Percentiles rank a stretch among this genome's conserved stretches.
These are phyloP conservation scores for Halichoeres trimaculatus DNA, from an alignment of 2,113 vertebrate species.

Conservation along the genomic window DNA sequence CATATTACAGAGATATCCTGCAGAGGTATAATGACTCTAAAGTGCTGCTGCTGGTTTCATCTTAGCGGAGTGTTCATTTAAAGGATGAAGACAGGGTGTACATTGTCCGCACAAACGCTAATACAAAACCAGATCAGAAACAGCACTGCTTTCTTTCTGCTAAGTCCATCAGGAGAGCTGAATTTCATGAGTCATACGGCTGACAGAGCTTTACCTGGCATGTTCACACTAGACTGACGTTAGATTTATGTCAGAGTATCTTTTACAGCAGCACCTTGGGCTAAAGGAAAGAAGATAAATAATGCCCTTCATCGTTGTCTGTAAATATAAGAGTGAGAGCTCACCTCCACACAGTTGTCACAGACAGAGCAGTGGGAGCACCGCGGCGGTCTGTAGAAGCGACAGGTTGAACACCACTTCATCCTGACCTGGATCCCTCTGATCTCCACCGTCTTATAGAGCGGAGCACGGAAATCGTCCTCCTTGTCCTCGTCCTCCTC, in stretches of 20 bases:
- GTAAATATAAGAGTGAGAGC: conserved; percentile 19
- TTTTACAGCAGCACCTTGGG: too few relatives aligned
- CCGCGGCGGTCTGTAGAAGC: conserved; percentile 95
- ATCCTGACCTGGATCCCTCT: conserved; percentile 96
- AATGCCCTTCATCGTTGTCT: too few relatives aligned
- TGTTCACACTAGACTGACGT: not conserved
- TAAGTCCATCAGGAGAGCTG: too few relatives aligned
- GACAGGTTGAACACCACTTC: conserved; percentile 99
- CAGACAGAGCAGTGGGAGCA: conserved; percentile 99
- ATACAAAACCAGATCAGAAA: too few relatives aligned
- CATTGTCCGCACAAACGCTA: too few relatives aligned
- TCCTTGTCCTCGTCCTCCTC: conserved; percentile 99
- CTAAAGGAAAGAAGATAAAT: too few relatives aligned
- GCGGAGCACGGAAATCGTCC: conserved; percentile 95
- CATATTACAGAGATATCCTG: not conserved
- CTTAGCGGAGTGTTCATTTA: not conserved
- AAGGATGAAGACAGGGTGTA: not conserved
- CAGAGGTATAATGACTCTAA: not conserved
- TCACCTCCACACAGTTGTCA: conserved; percentile 98
- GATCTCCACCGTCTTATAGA: conserved; percentile 98
- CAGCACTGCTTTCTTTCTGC: too few relatives aligned
- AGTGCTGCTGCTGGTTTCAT: not conserved
- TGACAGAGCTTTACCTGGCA: not conserved
- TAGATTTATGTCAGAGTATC: not conserved
- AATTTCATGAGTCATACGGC: too few relatives aligned